phyloP scores from a whole-genome alignment of 2,113 vertebrate genomes.

The Lamprotornis superbus region DNA sequence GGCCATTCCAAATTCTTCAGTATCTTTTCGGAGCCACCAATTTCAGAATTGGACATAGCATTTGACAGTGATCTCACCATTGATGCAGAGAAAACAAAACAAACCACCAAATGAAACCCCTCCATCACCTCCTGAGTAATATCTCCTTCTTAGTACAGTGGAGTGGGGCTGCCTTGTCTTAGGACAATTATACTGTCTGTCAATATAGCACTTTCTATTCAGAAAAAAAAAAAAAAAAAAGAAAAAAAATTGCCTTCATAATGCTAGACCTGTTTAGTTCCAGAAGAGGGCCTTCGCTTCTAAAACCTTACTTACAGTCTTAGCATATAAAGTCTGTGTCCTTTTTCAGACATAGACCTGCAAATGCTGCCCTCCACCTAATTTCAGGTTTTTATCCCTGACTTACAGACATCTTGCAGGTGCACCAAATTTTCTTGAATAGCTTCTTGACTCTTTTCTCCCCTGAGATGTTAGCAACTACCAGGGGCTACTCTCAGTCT shows the following conservation, averaged over 20 bases:
- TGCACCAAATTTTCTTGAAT: background rate
- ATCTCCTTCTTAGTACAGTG: background rate
- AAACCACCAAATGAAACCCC: background rate
- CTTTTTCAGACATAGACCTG: background rate
- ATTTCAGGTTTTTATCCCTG: background rate
- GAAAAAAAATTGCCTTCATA: background rate
- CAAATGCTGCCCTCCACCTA: background rate
- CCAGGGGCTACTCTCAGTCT: background rate
- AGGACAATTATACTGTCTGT: background rate
- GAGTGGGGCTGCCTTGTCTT: background rate
- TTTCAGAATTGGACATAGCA: background rate
- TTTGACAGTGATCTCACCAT: background rate
- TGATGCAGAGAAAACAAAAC: background rate
- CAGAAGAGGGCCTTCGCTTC: background rate
- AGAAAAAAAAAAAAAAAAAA: background rate
- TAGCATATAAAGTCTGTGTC: background rate
- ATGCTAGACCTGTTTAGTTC: background rate
- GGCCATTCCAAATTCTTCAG: background rate
- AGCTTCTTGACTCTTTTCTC: background rate
- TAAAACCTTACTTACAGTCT: background rate
- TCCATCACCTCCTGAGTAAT: background rate
- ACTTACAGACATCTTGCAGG: background rate
- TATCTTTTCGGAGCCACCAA: background rate
- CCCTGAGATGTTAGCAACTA: background rate
- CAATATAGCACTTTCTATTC: background rate